phyloP scores from a whole-genome alignment of 2,113 vertebrate species.

The Taxidea taxus region DNA sequence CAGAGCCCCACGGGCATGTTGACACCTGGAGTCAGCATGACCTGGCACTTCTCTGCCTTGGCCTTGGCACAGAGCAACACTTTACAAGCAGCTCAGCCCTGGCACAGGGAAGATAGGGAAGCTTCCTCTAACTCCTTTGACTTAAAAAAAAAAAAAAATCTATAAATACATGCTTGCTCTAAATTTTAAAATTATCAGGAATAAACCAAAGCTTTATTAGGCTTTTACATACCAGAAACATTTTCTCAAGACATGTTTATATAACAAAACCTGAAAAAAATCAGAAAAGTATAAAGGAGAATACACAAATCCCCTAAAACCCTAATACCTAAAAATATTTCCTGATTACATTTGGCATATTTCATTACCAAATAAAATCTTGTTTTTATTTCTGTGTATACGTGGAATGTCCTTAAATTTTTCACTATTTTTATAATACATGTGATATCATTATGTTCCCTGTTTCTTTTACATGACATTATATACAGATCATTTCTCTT shows the following conservation, averaged over 20 bases:
- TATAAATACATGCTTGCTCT: not conserved
- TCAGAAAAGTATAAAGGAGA: not conserved
- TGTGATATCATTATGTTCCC: not conserved
- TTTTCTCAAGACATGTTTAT: not conserved
- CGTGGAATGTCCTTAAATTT: not conserved
- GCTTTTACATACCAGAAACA: conserved; percentile 1
- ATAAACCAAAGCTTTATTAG: not conserved
- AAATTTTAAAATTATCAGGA: not conserved
- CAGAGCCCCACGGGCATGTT: not conserved
- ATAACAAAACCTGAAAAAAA: not conserved
- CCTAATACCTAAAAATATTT: not conserved
- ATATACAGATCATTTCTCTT: not conserved
- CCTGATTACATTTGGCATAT: not conserved
- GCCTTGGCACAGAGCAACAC: not conserved
- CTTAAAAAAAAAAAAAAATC: not conserved
- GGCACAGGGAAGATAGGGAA: not conserved
- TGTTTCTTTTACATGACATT: not conserved
- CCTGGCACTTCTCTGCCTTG: not conserved
- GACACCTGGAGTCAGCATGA: not conserved
- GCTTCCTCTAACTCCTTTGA: not conserved
- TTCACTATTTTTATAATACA: not conserved
- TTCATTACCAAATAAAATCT: not conserved
- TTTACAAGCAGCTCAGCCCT: not conserved
- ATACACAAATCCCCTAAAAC: not conserved
- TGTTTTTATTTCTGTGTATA: not conserved